Evolutionary conservation across 2,797 vertebrate genomes (phyloP), one percentile per base, ranked within the genome.

Genomic region (Hyperoplus immaculatus): DNA sequence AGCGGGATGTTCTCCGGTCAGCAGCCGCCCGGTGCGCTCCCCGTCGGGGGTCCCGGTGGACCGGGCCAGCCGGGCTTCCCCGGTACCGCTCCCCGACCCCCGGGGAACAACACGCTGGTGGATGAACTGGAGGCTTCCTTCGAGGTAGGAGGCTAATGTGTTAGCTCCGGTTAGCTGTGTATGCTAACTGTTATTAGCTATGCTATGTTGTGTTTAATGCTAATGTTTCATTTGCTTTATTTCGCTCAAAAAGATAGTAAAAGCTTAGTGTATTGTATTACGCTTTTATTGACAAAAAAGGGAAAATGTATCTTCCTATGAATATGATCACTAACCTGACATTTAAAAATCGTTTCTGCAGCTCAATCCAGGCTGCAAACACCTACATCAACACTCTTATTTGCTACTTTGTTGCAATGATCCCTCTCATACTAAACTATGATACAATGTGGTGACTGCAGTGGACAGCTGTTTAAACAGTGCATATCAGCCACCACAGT

Each of bases 41-140:
- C 93, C 2, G 90, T 96, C 0, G 94, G 93, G 0, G 95, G 90
- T 9, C 87, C 95, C 0, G 95, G 96, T 0, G 95, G 91, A n/a
- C 94, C 96, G 10, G 95, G 95, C 0, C 92, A 96, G 1, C 89
- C 96, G 0, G 95, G 97, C 8, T 96, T 97, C 5, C 88, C 97
- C 0, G 93, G 95, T 6, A 66, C 95, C 0, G 94, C 94, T 1
- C 69, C 89, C 5, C 95, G 97, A 39, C 81, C 91, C 0, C 92
- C 90, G 36, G 95, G 87, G 47, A 95, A 54, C 77, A 96, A 81
- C 83, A 98, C 97, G 1, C 89, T 99, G 68, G 98, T 99, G 71
- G 98, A 99, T 65, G 97, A 99, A 56, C 91, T 99, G 77, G 97
- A 99, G 72, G 96, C 97, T 9, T 97, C 98, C 2, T 99, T 99